Evolutionary conservation across 2,797 vertebrate species (phyloP), one percentile per base, ranked within the genome.

Genomic region (Mus minutoides): DNA sequence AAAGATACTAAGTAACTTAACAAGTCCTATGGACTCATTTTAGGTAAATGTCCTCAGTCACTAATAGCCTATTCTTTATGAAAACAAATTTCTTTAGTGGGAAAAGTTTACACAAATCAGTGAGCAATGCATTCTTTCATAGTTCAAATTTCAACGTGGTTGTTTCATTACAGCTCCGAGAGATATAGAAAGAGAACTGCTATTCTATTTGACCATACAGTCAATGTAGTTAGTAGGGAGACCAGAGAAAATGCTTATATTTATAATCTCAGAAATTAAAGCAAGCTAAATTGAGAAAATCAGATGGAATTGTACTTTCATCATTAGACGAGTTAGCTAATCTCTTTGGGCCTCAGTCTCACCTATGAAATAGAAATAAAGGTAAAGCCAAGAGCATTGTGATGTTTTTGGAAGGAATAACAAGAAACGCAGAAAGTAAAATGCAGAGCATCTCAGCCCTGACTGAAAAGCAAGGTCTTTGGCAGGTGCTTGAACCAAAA

Each of bases 221-320:
- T 90, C 52, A 95, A 69, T 9, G 56, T 34, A 88, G 46, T 75
- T 75, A 80, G 19, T 40, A 96, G n/a, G 46, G 26, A 78, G 10
- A 86, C 49, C 60, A 84, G 19, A 93, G 21, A 95, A 79, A 85
- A 24, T 80, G 22, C 67, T 91, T 90, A 31, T 62, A 77, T 75
- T 82, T 60, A 92, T 80, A 84, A 93, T 79, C 75, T 97, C 73
- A 71, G 60, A 96, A 95, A 92, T 16, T 79, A 78, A 96, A 92
- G 88, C 69, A 97, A 96, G 92, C 77, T 80, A 90, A 67, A 96
- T 2, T 78, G 73, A 78, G 24, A 46, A 26, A 88, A 90, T 94
- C 71, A 88, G 76, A 79, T 11, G 10, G 73, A 95, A 95, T 6
- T 87, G 49, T 49, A 52, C 56, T 96, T 93, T 92, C 29, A 62